A percentile compares a stretch with the other conserved stretches of the same genome.
phyloP scores from a whole-genome alignment of 1,140 invertebrate species.

The Rhynchophorus ferrugineus region DNA sequence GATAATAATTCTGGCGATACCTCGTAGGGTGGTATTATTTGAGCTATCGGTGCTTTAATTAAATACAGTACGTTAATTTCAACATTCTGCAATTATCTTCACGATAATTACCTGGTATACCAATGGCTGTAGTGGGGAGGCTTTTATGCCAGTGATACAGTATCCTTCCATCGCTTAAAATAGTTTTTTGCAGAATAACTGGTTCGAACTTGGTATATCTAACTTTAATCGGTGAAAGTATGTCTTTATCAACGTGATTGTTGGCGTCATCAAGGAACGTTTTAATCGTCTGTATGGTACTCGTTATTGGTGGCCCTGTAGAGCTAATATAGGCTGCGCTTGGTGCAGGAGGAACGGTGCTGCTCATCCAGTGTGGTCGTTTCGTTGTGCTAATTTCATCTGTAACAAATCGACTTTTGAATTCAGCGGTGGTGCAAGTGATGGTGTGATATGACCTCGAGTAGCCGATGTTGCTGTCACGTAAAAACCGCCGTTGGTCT shows the following conservation, averaged over 20 bases:
- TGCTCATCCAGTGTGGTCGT: constrained; percentile 5
- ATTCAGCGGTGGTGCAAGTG: too few relatives aligned
- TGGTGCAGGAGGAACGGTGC: not conserved
- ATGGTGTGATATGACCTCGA: too few relatives aligned
- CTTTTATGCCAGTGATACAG: constrained; percentile 34
- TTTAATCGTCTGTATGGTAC: not conserved
- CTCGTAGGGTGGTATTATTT: constrained; percentile 1
- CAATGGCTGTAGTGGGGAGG: constrained; percentile 24
- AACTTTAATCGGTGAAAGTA: constrained; percentile 15
- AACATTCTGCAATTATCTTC: not conserved
- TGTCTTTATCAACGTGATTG: constrained; percentile 12
- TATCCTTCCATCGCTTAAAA: constrained; percentile 29
- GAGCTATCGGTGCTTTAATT: constrained; percentile 4
- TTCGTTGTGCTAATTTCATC: constrained; percentile 7
- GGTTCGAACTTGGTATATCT: constrained; percentile 33
- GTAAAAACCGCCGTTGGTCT: constrained; percentile 16
- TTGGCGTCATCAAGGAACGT: not conserved
- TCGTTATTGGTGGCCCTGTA: not conserved
- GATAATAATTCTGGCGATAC: not conserved
- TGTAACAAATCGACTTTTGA: too few relatives aligned
- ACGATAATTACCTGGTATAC: constrained; percentile 15
- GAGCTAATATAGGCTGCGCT: not conserved
- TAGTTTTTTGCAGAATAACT: constrained; percentile 34
- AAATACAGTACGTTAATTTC: not conserved
- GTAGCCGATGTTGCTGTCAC: constrained; percentile 13